phyloP scores from a whole-genome alignment of 2,797 vertebrate genomes.

The Trematomus bernacchii region DNA sequence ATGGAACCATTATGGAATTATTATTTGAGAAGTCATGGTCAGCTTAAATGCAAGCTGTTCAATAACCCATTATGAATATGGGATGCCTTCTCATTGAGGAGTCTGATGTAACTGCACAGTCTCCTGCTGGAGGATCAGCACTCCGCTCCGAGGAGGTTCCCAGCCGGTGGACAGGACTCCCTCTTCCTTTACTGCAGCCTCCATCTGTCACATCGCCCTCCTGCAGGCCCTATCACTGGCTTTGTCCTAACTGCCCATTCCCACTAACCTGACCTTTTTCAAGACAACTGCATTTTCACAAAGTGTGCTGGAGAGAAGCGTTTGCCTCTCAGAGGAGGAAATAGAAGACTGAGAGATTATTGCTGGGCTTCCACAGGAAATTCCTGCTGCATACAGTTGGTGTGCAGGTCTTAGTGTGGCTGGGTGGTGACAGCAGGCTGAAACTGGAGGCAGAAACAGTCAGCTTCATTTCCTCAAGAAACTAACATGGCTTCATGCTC shows the following conservation, averaged over 20 bases:
- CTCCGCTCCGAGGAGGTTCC: slow-evolving; percentile 38
- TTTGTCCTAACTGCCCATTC: background rate
- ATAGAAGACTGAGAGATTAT: slow-evolving; percentile 60
- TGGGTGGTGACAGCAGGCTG: slow-evolving; percentile 44
- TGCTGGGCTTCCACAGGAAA: slow-evolving; percentile 70
- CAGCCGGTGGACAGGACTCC: slow-evolving; percentile 10
- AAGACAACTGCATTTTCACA: slow-evolving; percentile 31
- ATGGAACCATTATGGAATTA: background rate
- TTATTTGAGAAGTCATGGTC: background rate
- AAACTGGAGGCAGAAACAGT: slow-evolving; percentile 14
- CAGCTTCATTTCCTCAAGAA: slow-evolving; percentile 54
- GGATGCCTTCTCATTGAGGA: slow-evolving; percentile 39
- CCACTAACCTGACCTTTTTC: slow-evolving; percentile 8
- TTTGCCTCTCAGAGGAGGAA: slow-evolving; percentile 44
- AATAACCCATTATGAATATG: slow-evolving; percentile 3
- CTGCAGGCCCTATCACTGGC: slow-evolving; percentile 3
- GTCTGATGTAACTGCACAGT: slow-evolving; percentile 53
- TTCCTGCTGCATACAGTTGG: slow-evolving; percentile 62
- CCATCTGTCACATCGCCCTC: slow-evolving; percentile 14
- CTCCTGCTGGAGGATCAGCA: slow-evolving; percentile 10
- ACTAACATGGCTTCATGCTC: slow-evolving; percentile 21
- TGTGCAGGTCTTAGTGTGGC: slow-evolving; percentile 44
- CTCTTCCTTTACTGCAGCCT: slow-evolving; percentile 24
- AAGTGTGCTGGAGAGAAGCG: slow-evolving; percentile 15
- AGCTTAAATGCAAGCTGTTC: background rate